Percentiles rank a stretch among this genome's conserved stretches.
Evolutionary conservation across 2,113 vertebrate genomes (phyloP).

Genomic region (Aix galericulata): DNA sequence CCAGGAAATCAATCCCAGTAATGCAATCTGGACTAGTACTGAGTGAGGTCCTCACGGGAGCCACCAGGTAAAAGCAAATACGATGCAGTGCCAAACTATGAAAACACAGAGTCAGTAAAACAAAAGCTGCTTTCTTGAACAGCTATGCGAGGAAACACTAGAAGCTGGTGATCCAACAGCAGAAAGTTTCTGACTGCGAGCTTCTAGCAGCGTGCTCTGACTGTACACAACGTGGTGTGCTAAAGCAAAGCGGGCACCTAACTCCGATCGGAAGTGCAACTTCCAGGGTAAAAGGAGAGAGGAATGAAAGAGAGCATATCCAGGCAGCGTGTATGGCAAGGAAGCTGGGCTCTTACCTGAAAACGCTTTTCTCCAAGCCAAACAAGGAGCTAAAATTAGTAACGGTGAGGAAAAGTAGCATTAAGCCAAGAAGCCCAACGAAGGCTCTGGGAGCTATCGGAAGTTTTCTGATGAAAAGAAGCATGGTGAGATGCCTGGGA

Average conservation of each 20-base stretch:
- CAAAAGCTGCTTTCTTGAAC: neutral
- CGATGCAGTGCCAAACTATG: neutral
- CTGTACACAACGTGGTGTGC: neutral
- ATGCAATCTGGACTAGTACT: neutral
- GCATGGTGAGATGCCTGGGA: neutral
- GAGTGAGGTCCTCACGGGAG: neutral
- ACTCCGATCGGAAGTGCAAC: neutral
- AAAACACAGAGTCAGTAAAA: neutral
- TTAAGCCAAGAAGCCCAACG: neutral
- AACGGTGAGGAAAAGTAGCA: neutral
- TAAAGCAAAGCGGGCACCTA: neutral
- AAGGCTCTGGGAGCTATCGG: neutral
- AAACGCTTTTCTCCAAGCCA: neutral
- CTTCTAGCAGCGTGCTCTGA: neutral
- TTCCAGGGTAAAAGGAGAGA: neutral
- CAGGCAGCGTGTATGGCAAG: accelerated
- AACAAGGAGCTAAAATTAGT: neutral
- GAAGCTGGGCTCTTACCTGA: slow-evolving; percentile 39
- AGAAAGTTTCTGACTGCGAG: neutral
- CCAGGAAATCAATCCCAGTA: neutral
- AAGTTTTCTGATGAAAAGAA: neutral
- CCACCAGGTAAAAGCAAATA: neutral
- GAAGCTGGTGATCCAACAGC: accelerated
- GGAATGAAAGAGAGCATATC: neutral
- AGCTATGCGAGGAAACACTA: neutral